These are phyloP conservation scores for Cheilosia pagana DNA, from an alignment of 2,888 invertebrate species.

Conservation along the genomic window DNA sequence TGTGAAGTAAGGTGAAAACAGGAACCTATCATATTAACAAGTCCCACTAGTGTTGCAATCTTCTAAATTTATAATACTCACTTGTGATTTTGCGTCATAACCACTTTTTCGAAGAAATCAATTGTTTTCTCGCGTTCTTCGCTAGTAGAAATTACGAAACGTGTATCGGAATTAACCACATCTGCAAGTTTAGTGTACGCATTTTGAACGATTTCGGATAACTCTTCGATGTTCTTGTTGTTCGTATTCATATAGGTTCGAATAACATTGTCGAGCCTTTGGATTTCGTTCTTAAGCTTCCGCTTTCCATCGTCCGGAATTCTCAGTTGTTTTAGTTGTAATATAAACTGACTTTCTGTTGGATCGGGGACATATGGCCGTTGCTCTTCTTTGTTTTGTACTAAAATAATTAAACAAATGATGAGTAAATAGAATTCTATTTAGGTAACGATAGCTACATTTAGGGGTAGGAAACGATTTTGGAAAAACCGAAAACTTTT, in stretches of 20 bases:
- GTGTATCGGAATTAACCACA: constrained; percentile 80
- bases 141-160: constrained; percentile 80
- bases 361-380: constrained; percentile 79
- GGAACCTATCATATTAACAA: constrained; percentile 85
- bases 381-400: constrained; percentile 67
- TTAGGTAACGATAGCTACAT: constrained; percentile 10
- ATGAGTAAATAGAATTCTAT: background rate
- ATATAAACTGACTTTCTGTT: constrained; percentile 80
- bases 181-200: constrained; percentile 87
- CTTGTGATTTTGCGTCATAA: constrained; percentile 96
- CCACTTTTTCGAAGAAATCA: constrained; percentile 96
- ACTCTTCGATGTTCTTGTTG: constrained; percentile 88
- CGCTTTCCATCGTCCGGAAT: constrained; percentile 82
- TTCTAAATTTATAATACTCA: constrained; percentile 80
- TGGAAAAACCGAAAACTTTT: constrained; percentile 81
- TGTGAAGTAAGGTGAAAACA: constrained; percentile 95
- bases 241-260: constrained; percentile 80
- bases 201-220: constrained; percentile 95
- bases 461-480: constrained; percentile 77
- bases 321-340: constrained; percentile 80
- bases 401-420: constrained; percentile 14
- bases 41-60: background rate
- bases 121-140: constrained; percentile 93
- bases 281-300: constrained; percentile 81
- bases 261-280: constrained; percentile 81